Percentiles rank a stretch among this genome's conserved stretches.
Evolutionary conservation across 2,888 invertebrate genomes (phyloP).

Genomic region (Lydus trimaculatus): DNA sequence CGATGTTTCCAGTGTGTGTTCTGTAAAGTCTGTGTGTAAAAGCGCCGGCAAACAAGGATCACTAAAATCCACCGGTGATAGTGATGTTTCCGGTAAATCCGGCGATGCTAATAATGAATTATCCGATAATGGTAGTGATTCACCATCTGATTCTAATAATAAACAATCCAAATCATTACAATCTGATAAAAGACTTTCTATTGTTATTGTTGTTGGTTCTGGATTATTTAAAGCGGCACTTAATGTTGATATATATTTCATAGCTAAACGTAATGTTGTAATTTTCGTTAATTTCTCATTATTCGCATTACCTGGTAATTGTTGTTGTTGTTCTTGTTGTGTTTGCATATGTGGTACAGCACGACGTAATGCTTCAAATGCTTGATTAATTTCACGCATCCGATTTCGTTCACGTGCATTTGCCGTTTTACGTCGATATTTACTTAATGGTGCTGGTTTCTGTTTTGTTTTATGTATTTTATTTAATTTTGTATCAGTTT

Average conservation of each 20-base stretch:
- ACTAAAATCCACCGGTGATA: conserved; percentile 56
- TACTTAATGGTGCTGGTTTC: conserved; percentile 67
- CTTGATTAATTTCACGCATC: conserved; percentile 90
- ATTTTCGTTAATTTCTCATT: conserved; percentile 89
- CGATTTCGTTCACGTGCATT: conserved; percentile 77
- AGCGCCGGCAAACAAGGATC: conserved; percentile 54
- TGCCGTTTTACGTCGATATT: conserved; percentile 73
- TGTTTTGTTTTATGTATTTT: conserved; percentile 53
- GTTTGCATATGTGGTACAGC: conserved; percentile 73
- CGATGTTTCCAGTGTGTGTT: conserved; percentile 52
- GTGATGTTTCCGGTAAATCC: conserved; percentile 57
- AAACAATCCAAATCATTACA: conserved; percentile 60
- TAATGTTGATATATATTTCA: conserved; percentile 84
- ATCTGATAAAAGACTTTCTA: conserved; percentile 45
- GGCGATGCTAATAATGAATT: conserved; percentile 59
- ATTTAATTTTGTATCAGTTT: conserved; percentile 31
- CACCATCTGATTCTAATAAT: conserved; percentile 68
- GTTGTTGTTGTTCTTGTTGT: conserved; percentile 37
- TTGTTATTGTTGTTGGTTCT: conserved; percentile 25
- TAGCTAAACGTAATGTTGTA: conserved; percentile 84
- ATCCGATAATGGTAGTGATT: conserved; percentile 56
- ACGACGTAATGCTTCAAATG: conserved; percentile 81
- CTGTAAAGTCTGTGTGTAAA: conserved; percentile 56
- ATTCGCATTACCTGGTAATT: conserved; percentile 61
- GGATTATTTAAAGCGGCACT: conserved; percentile 66